Conservation (phyloP, 2,113 vertebrate species). For the Myodes glareolus region DNA sequence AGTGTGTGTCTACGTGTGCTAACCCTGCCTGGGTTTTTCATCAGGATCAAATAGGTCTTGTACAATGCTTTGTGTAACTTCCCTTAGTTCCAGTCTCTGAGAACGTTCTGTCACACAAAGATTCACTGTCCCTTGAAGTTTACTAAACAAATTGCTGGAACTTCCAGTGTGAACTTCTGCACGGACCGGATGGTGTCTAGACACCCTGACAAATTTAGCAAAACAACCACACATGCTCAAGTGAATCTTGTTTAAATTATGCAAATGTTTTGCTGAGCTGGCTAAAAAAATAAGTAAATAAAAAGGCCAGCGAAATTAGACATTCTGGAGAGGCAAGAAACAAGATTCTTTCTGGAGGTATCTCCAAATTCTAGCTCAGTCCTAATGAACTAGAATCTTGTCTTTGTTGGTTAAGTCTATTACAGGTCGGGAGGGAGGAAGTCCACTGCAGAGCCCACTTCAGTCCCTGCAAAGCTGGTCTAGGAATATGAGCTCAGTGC, state of each 20-base stretch:
- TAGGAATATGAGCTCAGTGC: background rate
- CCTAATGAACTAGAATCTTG: background rate
- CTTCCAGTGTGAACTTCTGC: constrained; percentile 11
- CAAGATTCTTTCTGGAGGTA: background rate
- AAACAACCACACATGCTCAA: background rate
- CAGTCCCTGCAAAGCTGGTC: background rate
- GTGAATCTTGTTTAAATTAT: constrained; percentile 46
- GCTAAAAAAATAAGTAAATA: background rate
- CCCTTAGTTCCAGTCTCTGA: background rate
- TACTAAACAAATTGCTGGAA: constrained; percentile 33
- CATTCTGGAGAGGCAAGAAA: constrained; percentile 29
- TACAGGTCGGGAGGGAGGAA: background rate
- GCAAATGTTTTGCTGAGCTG: constrained; percentile 25
- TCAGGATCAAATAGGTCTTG: background rate
- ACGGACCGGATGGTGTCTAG: background rate
- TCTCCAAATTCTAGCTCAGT: constrained; percentile 27
- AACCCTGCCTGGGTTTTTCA: background rate
- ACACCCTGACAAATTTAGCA: background rate
- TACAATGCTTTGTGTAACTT: constrained; percentile 17
- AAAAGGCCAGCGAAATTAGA: background rate
- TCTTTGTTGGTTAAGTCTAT: background rate
- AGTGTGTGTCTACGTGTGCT: background rate
- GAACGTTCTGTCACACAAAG: constrained; percentile 23
- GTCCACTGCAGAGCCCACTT: background rate
- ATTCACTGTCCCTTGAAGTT: constrained; percentile 34